Base-by-base conservation (phyloP, 1,140 invertebrate genomes). In the Papilio glaucus region DNA sequence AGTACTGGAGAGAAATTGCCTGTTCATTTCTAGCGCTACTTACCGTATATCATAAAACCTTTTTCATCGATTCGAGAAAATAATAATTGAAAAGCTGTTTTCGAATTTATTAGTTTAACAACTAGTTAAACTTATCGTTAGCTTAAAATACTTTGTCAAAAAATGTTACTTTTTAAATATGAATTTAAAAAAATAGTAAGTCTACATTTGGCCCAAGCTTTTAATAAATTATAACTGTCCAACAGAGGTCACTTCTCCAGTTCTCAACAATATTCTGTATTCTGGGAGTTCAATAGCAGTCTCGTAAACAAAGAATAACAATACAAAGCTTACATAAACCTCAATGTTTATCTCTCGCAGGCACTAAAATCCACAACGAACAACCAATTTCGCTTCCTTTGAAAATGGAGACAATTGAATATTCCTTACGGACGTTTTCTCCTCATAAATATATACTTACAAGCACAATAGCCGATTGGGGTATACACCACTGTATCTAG, bases 371-470 rank as follows among this genome's bases (percentile, higher is more conserved):
- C 21, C 49, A 57, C 49, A 13, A 57, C 49, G 24, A 57, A 57
- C 49, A 57, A 57, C 49, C 49, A 24, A 57, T 57, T 57, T 57
- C 49, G 49, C 10, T 57, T 57, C 49, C 49, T 57, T 57, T 26
- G 49, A 26, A 57, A 57, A 57, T 57, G 49, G 21, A 57, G 49
- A 57, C 49, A 57, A 57, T 57, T 57, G 49, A 57, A 57, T 57
- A 57, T 57, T 57, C 49, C 49, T 21, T 9, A 57, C 9, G 49
- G 49, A 57, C 21, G 10, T 57, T 57, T 18, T 57, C 49, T 57
- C 49, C 21, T 57, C 24, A 57, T 57, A 57, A 57, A 57, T 57
- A 57, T 3, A 33, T 33, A 57, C 9, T 9, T 57, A 57, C 21
- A 57, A 49, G 9, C 6, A 49, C 21, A 57, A 57, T 57, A 57